Conservation (phyloP, 2,888 invertebrate genomes). For the Cosmopolites sordidus region DNA sequence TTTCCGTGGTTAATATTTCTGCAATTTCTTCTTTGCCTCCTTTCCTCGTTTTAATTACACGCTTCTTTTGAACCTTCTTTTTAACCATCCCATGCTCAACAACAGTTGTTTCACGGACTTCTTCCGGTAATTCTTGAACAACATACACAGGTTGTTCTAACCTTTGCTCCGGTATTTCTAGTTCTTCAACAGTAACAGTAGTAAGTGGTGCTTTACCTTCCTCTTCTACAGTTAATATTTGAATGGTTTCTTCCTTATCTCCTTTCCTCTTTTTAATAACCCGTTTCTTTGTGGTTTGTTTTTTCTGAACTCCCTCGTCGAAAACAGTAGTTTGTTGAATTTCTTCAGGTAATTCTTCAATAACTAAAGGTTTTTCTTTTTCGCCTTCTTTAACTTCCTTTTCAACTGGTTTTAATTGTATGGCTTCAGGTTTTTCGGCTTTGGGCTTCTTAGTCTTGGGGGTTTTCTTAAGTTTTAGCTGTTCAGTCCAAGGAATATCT, state of each 20-base stretch:
- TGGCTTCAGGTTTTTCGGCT: conserved; percentile 32
- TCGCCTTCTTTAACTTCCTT: not conserved
- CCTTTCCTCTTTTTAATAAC: conserved; percentile 48
- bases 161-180: conserved; percentile 35
- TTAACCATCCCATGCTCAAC: conserved; percentile 36
- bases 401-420: conserved; percentile 24
- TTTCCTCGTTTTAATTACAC: conserved; percentile 41
- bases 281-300: conserved; percentile 45
- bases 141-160: conserved; percentile 33
- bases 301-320: conserved; percentile 46
- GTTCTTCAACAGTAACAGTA: conserved; percentile 41
- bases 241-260: conserved; percentile 39
- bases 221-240: conserved; percentile 34
- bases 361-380: conserved; percentile 26
- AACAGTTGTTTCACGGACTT: conserved; percentile 32
- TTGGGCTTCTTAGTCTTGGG: conserved; percentile 18
- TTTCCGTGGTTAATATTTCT: conserved; percentile 42
- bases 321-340: conserved; percentile 36
- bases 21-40: conserved; percentile 46
- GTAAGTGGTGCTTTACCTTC: conserved; percentile 40
- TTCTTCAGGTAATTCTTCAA: conserved; percentile 40
- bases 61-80: conserved; percentile 36
- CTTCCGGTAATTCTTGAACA: conserved; percentile 36
- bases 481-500: conserved; percentile 18
- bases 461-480: conserved; percentile 10